Evolutionary conservation across 2,888 invertebrate species (phyloP), one percentile per base, ranked within the genome.

Genomic region (Lathronympha strigana): DNA sequence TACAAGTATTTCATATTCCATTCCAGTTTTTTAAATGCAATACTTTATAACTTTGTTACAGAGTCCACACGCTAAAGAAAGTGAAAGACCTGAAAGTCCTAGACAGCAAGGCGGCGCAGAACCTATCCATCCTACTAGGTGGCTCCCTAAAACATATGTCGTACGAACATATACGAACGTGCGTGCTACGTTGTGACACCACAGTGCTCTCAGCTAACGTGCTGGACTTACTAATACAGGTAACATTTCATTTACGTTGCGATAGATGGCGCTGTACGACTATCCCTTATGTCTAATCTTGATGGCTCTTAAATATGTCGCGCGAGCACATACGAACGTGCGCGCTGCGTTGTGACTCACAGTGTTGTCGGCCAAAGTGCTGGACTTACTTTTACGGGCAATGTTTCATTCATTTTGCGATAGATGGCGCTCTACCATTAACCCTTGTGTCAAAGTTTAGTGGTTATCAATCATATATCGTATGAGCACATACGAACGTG

Each of bases 81-180:
- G 95, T 96, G 6, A 97, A 98, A 84, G 97, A 98, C 80, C 92
- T 98, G 5, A 96, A 97, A 80, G 98, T 99, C 0, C 90, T 99
- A 13, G 99, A 99, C 86, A 94, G 95, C 13, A 99, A 99, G 86
- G 93, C 97, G 0, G 98, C 98, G 0, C 99, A 99, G 91, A 99
- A 98, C 88, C 94, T 99, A 19, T 94, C 95, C 15, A 98, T 98
- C 69, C 89, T 98, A 1, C 88, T 97, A 1, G 95, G 96, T n/a
- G 97, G 97, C 0, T 95, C 96, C 0, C 87, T 98, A 43, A 98
- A 98, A 76, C 97, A 98, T 78, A 93, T 97, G 88, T 93, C 95
- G 0, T 96, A 97, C 76, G 95, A 95, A 8, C 95, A 96, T 77
- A 96, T 98, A 0, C 95, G 96, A 75, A 93, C 94, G 1, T 96